Conservation (phyloP, 2,888 invertebrate species). For the Diloba caeruleocephala region DNA sequence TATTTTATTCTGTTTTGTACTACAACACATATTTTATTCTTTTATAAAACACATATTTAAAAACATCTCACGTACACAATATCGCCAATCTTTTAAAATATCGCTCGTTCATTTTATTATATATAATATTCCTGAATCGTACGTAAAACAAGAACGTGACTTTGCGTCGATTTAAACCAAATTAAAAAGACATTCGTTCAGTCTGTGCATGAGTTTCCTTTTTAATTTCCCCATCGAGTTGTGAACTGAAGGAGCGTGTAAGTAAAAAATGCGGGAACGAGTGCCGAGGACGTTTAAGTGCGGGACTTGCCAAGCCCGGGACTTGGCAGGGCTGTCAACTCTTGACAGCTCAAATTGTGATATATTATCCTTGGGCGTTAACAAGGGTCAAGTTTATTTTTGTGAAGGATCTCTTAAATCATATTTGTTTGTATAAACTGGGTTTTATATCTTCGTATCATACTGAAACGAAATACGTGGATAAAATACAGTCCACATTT, state of each 20-base stretch:
- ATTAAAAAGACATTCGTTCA: slow-evolving; percentile 52
- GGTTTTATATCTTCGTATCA: slow-evolving; percentile 1
- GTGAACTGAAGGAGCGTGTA: slow-evolving; percentile 56
- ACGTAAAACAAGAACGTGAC: slow-evolving; percentile 44
- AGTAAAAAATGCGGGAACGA: slow-evolving; percentile 62
- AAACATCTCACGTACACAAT: background rate
- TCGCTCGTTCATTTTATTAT: slow-evolving; percentile 5
- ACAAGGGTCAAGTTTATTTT: slow-evolving; percentile 49
- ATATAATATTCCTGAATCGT: slow-evolving; percentile 6
- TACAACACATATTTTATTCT: background rate
- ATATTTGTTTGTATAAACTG: slow-evolving; percentile 26
- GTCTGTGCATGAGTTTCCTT: slow-evolving; percentile 54
- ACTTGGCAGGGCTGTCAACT: slow-evolving; percentile 53
- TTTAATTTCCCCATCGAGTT: slow-evolving; percentile 56
- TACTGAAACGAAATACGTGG: background rate
- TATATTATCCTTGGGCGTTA: slow-evolving; percentile 48
- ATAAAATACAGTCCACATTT: too few relatives aligned
- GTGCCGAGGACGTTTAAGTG: slow-evolving; percentile 63
- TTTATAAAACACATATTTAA: too few relatives aligned
- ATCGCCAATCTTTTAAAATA: background rate
- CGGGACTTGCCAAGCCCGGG: slow-evolving; percentile 50
- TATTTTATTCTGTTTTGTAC: too few relatives aligned
- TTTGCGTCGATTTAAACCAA: slow-evolving; percentile 44
- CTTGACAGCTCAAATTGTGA: slow-evolving; percentile 52
- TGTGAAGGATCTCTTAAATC: slow-evolving; percentile 24